phyloP scores from a whole-genome alignment of 1,140 invertebrate species.

The Carcinoscorpius rotundicauda region DNA sequence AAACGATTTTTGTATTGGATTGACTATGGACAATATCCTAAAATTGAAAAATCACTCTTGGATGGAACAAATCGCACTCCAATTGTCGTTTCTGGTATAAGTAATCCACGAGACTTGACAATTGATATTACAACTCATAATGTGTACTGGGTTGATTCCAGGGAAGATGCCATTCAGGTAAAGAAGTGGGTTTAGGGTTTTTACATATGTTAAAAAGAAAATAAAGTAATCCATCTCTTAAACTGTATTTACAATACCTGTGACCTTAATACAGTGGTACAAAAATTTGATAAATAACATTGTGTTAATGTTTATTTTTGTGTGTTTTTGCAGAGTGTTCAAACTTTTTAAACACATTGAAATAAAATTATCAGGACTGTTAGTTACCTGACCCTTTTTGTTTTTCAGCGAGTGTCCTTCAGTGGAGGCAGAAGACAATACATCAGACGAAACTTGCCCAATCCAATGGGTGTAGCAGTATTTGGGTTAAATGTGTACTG shows the following conservation, averaged over 20 bases:
- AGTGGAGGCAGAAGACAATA: conserved; percentile 43
- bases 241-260: no score
- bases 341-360: no score
- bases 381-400: conserved; percentile 16
- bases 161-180: conserved; percentile 79
- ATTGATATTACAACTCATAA: conserved; percentile 90
- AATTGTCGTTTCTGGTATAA: conserved; percentile 79
- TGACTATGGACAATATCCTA: conserved; percentile 92
- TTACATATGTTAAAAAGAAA: no score
- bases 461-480: conserved; percentile 86
- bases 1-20: conserved; percentile 93
- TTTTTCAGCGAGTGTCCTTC: conserved; percentile 33
- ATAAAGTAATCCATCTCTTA: no score
- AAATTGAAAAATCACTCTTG: conserved; percentile 77
- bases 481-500: conserved; percentile 71
- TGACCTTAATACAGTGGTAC: no score
- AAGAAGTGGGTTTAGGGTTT: conserved; percentile 52
- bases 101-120: conserved; percentile 79
- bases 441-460: conserved; percentile 77
- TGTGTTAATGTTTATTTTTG: no score
- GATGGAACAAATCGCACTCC: conserved; percentile 80
- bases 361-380: no score
- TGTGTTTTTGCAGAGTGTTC: no score
- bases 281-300: no score
- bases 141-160: conserved; percentile 95